Evolutionary conservation across 2,888 invertebrate species (phyloP).

Genomic region (Spilosoma lubricipeda): DNA sequence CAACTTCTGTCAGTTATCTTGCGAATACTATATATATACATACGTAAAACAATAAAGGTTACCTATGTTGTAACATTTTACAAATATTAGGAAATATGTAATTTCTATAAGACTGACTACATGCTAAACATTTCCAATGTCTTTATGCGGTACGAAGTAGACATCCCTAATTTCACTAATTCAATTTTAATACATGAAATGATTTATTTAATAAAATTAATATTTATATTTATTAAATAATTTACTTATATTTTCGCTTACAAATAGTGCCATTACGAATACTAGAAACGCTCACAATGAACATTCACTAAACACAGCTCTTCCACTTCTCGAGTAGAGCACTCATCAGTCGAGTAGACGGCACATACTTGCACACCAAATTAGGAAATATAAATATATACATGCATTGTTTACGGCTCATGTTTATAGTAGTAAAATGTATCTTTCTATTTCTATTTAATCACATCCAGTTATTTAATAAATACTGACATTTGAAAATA

Average conservation of each 20-base stretch:
- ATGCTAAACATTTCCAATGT: too few species aligned
- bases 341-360: slow-evolving; percentile 40
- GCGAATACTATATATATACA: too few species aligned
- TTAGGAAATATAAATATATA: slow-evolving; percentile 1
- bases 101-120: too few species aligned
- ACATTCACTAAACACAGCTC: slow-evolving; percentile 68
- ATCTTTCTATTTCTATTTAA: too few species aligned
- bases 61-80: too few species aligned
- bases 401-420: neutral
- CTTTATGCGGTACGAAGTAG: too few species aligned
- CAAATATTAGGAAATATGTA: too few species aligned
- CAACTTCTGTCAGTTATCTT: too few species aligned
- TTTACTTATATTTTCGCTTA: slow-evolving; percentile 18
- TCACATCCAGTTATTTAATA: neutral
- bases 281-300: slow-evolving; percentile 54
- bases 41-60: too few species aligned
- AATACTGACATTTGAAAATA: neutral
- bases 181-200: too few species aligned
- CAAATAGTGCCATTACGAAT: slow-evolving; percentile 44
- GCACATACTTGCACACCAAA: slow-evolving; percentile 3
- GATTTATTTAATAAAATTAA: neutral
- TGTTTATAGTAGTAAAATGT: neutral
- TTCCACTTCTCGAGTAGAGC: slow-evolving; percentile 47
- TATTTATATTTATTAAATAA: too few species aligned
- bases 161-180: too few species aligned